Percentiles rank a stretch among this genome's conserved stretches.
Evolutionary conservation across 1,140 invertebrate genomes (phyloP).

Genomic region (Daktulosphaira vitifoliae): DNA sequence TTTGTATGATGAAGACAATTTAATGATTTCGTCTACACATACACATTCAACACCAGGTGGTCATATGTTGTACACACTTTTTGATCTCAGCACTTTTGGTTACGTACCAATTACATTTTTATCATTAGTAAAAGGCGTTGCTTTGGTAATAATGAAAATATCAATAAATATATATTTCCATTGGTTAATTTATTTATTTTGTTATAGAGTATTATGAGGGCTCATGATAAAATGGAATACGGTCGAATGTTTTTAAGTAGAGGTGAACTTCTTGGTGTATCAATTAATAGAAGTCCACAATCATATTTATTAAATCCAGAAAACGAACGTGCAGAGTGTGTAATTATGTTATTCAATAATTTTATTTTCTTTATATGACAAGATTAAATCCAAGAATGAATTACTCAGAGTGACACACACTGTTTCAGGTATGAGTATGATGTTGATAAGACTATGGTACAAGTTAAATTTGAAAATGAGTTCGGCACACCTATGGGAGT

Average conservation of each 20-base stretch:
- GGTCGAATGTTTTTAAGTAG: conserved; percentile 60
- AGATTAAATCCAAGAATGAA: too few relatives aligned
- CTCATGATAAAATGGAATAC: conserved; percentile 58
- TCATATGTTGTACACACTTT: conserved; percentile 76
- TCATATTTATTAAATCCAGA: conserved; percentile 77
- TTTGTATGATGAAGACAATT: conserved; percentile 65
- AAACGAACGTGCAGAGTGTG: conserved; percentile 65
- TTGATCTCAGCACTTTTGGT: conserved; percentile 74
- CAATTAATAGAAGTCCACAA: conserved; percentile 82
- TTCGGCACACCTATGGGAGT: conserved; percentile 55
- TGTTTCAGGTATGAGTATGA: conserved; percentile 61
- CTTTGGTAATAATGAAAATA: conserved; percentile 51
- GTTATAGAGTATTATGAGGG: conserved; percentile 72
- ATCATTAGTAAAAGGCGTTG: conserved; percentile 64
- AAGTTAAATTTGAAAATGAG: conserved; percentile 61
- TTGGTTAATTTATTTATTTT: too few relatives aligned
- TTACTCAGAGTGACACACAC: too few relatives aligned
- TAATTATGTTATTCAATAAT: too few relatives aligned
- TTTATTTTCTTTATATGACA: too few relatives aligned
- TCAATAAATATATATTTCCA: not conserved
- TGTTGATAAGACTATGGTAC: conserved; percentile 73
- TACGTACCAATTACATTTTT: conserved; percentile 72
- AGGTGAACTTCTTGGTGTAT: conserved; percentile 65
- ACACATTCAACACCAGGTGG: conserved; percentile 82
- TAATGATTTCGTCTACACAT: conserved; percentile 80